phyloP scores from a whole-genome alignment of 1,140 invertebrate species.

The Aricia agestis region DNA sequence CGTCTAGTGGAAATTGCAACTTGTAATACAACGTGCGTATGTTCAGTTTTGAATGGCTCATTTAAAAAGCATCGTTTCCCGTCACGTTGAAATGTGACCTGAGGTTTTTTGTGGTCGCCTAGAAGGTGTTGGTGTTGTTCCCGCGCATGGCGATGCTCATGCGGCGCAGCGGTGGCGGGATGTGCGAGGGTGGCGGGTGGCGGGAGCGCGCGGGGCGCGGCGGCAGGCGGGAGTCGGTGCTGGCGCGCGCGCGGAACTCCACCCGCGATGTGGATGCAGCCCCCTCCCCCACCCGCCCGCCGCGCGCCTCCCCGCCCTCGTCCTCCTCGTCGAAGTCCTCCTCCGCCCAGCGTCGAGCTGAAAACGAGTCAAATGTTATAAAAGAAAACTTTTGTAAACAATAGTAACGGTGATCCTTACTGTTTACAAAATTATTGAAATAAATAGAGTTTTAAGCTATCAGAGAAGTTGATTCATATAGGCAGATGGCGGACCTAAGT shows the following conservation, averaged over 20 bases:
- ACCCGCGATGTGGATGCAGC: slow-evolving; percentile 31
- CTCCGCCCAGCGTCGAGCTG: slow-evolving; percentile 59
- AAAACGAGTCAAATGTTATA: slow-evolving; percentile 18
- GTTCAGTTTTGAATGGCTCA: no score
- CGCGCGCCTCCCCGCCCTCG: slow-evolving; percentile 41
- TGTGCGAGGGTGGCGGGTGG: slow-evolving; percentile 40
- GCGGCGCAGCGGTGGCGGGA: slow-evolving; percentile 38
- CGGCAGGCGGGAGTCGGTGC: slow-evolving; percentile 61
- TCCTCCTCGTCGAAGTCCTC: slow-evolving; percentile 51
- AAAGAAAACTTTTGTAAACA: no score
- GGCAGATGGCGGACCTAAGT: no score
- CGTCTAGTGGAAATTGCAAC: no score
- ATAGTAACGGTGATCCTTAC: no score
- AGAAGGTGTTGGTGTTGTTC: slow-evolving; percentile 57
- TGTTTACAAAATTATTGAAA: no score
- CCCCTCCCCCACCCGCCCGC: slow-evolving; percentile 31
- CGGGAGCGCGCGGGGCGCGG: slow-evolving; percentile 50
- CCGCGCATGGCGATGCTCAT: slow-evolving; percentile 68
- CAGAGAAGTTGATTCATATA: no score
- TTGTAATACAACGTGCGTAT: no score
- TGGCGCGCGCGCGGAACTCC: slow-evolving; percentile 59
- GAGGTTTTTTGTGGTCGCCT: background rate
- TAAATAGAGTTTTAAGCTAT: no score
- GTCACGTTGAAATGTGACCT: no score
- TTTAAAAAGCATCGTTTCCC: no score